Conservation (phyloP, 2,888 invertebrate species). For the Zygothrica quintamaculata region DNA sequence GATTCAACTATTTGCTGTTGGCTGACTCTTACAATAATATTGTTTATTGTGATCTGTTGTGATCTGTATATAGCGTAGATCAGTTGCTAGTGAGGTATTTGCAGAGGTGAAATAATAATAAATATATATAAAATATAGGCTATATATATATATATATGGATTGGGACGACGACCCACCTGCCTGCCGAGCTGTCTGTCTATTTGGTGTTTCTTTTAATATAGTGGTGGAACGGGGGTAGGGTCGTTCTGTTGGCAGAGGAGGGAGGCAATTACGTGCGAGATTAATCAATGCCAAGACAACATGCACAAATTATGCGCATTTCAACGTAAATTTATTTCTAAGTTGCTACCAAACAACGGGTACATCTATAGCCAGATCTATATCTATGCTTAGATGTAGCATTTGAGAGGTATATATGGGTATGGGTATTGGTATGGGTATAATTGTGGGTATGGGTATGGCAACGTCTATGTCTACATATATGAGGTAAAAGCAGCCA, state of each 20-base stretch:
- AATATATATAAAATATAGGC: background rate
- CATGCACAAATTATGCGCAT: constrained; percentile 72
- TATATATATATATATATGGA: background rate
- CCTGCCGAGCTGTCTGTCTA: constrained; percentile 11
- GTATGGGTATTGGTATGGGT: no score
- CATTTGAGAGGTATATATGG: no score
- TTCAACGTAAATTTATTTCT: constrained; percentile 74
- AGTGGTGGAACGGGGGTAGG: background rate
- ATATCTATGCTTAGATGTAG: no score
- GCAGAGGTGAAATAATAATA: constrained; percentile 2
- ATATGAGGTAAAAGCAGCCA: constrained; percentile 48
- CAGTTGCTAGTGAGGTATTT: background rate
- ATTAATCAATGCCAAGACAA: constrained; percentile 77
- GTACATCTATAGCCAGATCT: background rate
- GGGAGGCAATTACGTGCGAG: constrained; percentile 71
- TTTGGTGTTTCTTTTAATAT: constrained; percentile 5
- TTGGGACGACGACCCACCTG: constrained; percentile 23
- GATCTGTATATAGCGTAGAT: background rate
- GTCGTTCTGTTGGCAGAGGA: constrained; percentile 14
- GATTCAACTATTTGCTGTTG: no score
- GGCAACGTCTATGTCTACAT: no score
- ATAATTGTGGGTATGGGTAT: background rate
- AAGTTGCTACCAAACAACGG: constrained; percentile 33
- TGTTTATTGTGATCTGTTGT: no score
- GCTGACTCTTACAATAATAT: no score